Evolutionary conservation across 2,113 vertebrate species (phyloP).

Genomic region (Tonatia bakeri): DNA sequence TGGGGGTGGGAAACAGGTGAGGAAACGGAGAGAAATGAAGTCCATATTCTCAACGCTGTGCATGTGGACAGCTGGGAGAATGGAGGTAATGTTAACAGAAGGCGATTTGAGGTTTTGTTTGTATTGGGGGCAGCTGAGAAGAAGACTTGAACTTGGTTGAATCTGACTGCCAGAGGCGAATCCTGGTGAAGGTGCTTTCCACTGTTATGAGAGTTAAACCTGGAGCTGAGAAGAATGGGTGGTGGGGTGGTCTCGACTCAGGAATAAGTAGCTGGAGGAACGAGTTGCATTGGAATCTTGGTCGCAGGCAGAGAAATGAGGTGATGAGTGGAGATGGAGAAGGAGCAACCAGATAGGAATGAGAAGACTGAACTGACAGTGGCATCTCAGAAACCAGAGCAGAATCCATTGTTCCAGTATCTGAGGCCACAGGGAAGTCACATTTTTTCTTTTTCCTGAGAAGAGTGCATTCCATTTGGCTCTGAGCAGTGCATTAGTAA

Average conservation of each 20-base stretch:
- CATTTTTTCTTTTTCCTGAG: not conserved
- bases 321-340: not conserved
- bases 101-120: not conserved
- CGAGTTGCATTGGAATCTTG: not conserved
- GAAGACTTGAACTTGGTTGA: not conserved
- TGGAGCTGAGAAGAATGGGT: not conserved
- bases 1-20: too few relatives aligned
- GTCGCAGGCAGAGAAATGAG: not conserved
- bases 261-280: not conserved
- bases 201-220: not conserved
- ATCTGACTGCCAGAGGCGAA: not conserved
- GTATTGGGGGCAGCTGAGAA: not conserved
- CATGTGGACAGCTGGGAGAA: too few relatives aligned
- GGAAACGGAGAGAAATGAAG: not conserved
- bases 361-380: not conserved
- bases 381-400: not conserved
- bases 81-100: not conserved
- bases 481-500: not conserved
- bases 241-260: not conserved
- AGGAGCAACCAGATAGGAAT: not conserved
- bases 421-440: not conserved
- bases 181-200: not conserved
- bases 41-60: not conserved
- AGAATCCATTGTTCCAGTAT: not conserved
- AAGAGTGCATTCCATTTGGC: not conserved